phyloP scores from a whole-genome alignment of 2,888 invertebrate species.

The Campoletis raptor region DNA sequence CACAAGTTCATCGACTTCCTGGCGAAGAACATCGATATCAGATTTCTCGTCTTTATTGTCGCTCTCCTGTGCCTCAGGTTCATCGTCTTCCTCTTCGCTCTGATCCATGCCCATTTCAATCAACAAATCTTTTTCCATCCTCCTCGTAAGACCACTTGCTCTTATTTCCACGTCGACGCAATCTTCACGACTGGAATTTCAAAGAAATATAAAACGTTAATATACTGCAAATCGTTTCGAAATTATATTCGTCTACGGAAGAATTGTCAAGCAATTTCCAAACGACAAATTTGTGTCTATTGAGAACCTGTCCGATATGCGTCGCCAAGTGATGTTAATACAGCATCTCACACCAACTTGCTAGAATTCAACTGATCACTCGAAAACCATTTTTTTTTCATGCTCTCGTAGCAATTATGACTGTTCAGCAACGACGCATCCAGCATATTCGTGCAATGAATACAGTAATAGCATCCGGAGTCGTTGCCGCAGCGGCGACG shows the following conservation, averaged over 20 bases:
- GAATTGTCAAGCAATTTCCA: not conserved
- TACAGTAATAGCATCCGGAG: too few relatives aligned
- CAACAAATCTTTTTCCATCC: conserved; percentile 91
- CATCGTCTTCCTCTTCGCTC: conserved; percentile 65
- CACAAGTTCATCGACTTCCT: conserved; percentile 1
- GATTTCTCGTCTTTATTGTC: conserved; percentile 77
- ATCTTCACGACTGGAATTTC: conserved; percentile 89
- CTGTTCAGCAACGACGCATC: too few relatives aligned
- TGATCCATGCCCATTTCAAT: conserved; percentile 86
- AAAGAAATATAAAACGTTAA: not conserved
- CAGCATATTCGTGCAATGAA: too few relatives aligned
- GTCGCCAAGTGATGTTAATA: too few relatives aligned
- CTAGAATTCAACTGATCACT: too few relatives aligned
- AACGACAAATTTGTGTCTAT: too few relatives aligned
- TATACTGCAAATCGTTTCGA: not conserved
- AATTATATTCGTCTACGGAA: not conserved
- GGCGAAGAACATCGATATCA: not conserved
- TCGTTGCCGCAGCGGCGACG: too few relatives aligned
- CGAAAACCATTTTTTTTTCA: too few relatives aligned
- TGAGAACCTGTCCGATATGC: too few relatives aligned
- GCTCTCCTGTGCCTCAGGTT: conserved; percentile 80
- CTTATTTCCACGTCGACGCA: conserved; percentile 94
- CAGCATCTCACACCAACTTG: too few relatives aligned
- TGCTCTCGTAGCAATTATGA: too few relatives aligned
- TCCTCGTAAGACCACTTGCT: conserved; percentile 95